phyloP scores from a whole-genome alignment of 2,113 vertebrate genomes.

The Solenodon paradoxus region DNA sequence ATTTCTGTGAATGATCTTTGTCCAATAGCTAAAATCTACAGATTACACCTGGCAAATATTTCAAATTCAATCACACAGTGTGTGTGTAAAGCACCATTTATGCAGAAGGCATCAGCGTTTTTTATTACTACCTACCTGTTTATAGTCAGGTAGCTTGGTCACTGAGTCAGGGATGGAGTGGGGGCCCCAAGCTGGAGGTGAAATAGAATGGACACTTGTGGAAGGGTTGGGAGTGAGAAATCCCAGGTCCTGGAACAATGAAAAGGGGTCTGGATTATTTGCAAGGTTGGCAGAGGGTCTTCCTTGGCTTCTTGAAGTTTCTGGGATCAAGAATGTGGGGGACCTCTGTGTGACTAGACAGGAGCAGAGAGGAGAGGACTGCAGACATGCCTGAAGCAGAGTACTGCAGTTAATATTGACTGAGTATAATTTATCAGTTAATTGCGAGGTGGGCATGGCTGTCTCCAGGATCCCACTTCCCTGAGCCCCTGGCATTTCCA shows the following conservation, averaged over 20 bases:
- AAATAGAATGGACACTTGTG: background rate
- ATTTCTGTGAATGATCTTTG: slow-evolving; percentile 46
- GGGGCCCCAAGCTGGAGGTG: background rate
- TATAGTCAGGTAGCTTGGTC: background rate
- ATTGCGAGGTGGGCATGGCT: background rate
- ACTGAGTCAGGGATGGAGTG: background rate
- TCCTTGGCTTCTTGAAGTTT: background rate
- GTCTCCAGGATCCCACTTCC: background rate
- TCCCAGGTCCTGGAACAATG: background rate
- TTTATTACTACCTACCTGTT: background rate
- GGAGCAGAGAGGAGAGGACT: background rate
- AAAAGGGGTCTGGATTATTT: background rate
- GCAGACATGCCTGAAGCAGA: too few species aligned
- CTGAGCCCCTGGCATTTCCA: background rate
- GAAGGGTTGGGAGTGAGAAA: background rate
- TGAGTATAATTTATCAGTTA: background rate
- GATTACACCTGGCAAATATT: slow-evolving; percentile 52
- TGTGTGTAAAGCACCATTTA: background rate
- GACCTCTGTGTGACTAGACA: background rate
- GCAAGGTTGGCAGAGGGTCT: background rate
- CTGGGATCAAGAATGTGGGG: background rate
- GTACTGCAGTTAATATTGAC: background rate
- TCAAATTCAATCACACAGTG: slow-evolving; percentile 4
- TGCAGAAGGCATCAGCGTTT: background rate
- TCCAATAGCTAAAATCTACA: slow-evolving; percentile 51